Conservation (phyloP, 1,140 invertebrate species). For the Batillaria attramentaria region DNA sequence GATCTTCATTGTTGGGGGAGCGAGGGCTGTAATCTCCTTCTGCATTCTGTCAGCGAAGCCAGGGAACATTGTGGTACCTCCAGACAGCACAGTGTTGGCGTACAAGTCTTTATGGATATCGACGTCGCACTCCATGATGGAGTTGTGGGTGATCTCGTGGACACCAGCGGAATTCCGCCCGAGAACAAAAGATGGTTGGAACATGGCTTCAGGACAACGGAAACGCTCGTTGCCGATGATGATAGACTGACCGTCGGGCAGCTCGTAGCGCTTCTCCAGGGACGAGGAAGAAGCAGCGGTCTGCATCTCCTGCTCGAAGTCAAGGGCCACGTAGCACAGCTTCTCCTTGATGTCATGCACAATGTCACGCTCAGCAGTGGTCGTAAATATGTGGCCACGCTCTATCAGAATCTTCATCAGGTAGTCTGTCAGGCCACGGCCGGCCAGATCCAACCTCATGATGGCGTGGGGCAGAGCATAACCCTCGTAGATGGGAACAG, state of each 20-base stretch:
- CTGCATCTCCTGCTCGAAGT: constrained; percentile 94
- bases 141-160: constrained; percentile 84
- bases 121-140: constrained; percentile 79
- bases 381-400: constrained; percentile 96
- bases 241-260: constrained; percentile 57
- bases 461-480: constrained; percentile 84
- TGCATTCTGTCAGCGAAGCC: constrained; percentile 75
- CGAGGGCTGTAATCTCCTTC: constrained; percentile 72
- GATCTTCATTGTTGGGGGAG: constrained; percentile 68
- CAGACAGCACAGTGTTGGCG: constrained; percentile 77
- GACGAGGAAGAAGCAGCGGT: constrained; percentile 79
- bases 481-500: constrained; percentile 91
- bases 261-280: constrained; percentile 48
- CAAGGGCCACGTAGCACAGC: constrained; percentile 92
- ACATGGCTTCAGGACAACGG: constrained; percentile 76
- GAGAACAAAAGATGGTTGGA: constrained; percentile 77
- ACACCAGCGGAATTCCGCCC: constrained; percentile 65
- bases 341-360: constrained; percentile 85
- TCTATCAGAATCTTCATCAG: constrained; percentile 95
- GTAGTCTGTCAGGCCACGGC: constrained; percentile 95
- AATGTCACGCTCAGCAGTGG: constrained; percentile 75
- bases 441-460: constrained; percentile 88
- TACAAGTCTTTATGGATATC: constrained; percentile 92
- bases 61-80: constrained; percentile 40
- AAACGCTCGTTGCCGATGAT: constrained; percentile 86